phyloP scores from a whole-genome alignment of 2,888 invertebrate species.

The Listrodromus nycthemerus region DNA sequence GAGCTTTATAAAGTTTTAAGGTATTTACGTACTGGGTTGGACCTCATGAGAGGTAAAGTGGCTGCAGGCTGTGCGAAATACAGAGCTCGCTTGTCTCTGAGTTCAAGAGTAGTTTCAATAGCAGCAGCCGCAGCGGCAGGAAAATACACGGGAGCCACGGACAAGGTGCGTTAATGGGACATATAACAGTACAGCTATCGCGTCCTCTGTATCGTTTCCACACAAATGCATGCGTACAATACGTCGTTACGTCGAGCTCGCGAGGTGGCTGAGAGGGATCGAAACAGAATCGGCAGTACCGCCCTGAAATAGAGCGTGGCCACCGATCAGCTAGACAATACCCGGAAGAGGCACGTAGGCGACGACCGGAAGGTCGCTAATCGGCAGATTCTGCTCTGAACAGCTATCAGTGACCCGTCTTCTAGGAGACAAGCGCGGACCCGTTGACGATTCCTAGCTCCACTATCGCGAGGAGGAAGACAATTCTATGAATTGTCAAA shows the following conservation, averaged over 20 bases:
- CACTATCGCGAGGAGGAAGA: not conserved
- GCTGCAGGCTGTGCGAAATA: not conserved
- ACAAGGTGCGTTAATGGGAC: constrained; percentile 64
- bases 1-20: constrained; percentile 20
- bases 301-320: constrained; percentile 81
- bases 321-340: constrained; percentile 78
- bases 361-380: constrained; percentile 64
- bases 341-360: constrained; percentile 76
- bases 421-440: constrained; percentile 21
- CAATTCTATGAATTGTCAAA: not conserved
- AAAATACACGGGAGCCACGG: constrained; percentile 46
- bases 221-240: constrained; percentile 82
- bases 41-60: not conserved
- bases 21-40: not conserved
- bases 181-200: constrained; percentile 77
- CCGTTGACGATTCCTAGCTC: not conserved
- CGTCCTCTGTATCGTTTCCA: constrained; percentile 75
- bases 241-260: constrained; percentile 79
- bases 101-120: constrained; percentile 15
- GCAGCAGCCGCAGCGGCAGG: constrained; percentile 30
- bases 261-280: constrained; percentile 31
- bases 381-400: constrained; percentile 56
- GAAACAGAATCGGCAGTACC: constrained; percentile 58
- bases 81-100: constrained; percentile 10
- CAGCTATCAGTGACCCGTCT: constrained; percentile 34